Evolutionary conservation across 2,888 invertebrate genomes (phyloP), one percentile per base, ranked within the genome.

Genomic region (Helleia helle): DNA sequence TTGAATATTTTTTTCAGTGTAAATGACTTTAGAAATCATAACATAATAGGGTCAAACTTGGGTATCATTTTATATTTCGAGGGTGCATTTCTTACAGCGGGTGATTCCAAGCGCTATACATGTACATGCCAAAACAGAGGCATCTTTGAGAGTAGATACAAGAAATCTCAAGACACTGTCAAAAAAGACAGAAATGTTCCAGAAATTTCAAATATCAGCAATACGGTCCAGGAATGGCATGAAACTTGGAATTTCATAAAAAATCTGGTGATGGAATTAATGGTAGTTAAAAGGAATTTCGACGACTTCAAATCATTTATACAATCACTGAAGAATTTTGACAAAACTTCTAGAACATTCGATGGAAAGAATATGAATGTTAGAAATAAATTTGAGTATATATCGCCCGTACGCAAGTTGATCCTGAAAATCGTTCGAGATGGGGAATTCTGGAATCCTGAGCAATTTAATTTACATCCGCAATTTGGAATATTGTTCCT

Each of bases 341-440:
- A 12, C 4, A n/a, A 18, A 4, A 1, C 11, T 12, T 22, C 11
- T 5, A 22, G 8, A 22, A 18, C 12, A n/a, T n/a, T n/a, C n/a
- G n/a, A n/a, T n/a, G n/a, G n/a, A n/a, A n/a, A n/a, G n/a, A n/a
- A n/a, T n/a, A n/a, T n/a, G n/a, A n/a, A n/a, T n/a, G n/a, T n/a
- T n/a, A n/a, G n/a, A n/a, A n/a, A n/a, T n/a, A n/a, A n/a, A n/a
- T n/a, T n/a, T n/a, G n/a, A n/a, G n/a, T n/a, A n/a, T n/a, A n/a
- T n/a, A n/a, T n/a, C n/a, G n/a, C 34, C 34, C 11, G 34, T 34
- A 2, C 18, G 18, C 22, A 34, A 11, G 12, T 34, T 34, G 34
- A 22, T 34, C 7, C 7, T 9, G 4, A 34, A 11, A 34, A 34
- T 34, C 2, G 17, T 34, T 11, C 9, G 12, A 2, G 34, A 34